Base-by-base conservation (phyloP, 2,113 vertebrate species). In the Lucifuga dentata region DNA sequence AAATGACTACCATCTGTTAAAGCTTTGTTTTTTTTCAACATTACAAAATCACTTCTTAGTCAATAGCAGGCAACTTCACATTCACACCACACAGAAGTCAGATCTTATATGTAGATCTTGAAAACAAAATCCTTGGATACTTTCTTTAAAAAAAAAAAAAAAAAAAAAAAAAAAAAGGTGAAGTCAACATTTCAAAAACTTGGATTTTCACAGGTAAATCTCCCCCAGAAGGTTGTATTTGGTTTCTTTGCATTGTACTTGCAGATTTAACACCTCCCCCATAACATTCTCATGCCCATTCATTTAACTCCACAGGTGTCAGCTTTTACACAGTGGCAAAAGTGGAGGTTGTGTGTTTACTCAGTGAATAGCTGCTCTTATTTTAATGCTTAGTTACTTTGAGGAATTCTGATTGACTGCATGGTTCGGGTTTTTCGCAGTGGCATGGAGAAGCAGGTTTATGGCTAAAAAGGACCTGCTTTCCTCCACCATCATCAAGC, bases 1-100 rank as follows among this genome's bases (percentile, higher is more conserved):
- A 79, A 86, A 91, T 85, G 45, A 83, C 76, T 90, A 66, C 84
- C 90, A 91, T 87, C 78, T 92, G 87, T 82, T 73, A 57, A 49
- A 78, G 73, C 38, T 43, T 68, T 56, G 33, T 39, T 56, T 15
- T 12, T 69, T 60, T 61, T n/a, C 36, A 49, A 75, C 43, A 62
- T 68, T 60, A 68, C 68, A 80, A 46, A 64, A 78, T 81, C 60
- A 45, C 43, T 33, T 4, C 38, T 78, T 26, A 23, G 52, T 49
- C 61, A 65, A 48, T 11, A 61, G 29, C 33, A 13, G 39, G 52
- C 53, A 64, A 40, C 49, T 48, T 65, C 21, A 38, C 8, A 15
- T 56, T 64, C 41, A 32, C 32, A 8, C 11, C 4, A 52, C 17
- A 40, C n/a, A 7, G 20, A 63, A 43, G 40, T 5, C 17, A 13